A percentile compares a stretch with the other conserved stretches of the same genome.
phyloP scores from a whole-genome alignment of 2,797 vertebrate genomes.

The Pelobates cultripes region DNA sequence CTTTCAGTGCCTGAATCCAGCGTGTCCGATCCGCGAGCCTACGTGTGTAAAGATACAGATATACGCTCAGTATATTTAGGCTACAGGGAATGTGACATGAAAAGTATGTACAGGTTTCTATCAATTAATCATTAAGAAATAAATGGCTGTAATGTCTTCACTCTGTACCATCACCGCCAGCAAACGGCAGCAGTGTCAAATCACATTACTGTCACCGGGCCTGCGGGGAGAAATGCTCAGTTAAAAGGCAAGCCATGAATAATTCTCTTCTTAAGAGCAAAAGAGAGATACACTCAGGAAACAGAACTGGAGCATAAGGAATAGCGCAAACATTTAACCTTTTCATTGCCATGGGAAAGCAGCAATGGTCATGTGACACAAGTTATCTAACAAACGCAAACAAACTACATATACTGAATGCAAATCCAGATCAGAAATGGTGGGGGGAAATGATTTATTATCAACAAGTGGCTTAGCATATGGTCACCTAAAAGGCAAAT shows the following conservation, averaged over 20 bases:
- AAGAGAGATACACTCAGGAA: neutral
- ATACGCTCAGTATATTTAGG: neutral
- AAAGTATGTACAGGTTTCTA: neutral
- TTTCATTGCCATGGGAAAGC: too few relatives aligned
- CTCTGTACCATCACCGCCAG: too few relatives aligned
- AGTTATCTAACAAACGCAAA: too few relatives aligned
- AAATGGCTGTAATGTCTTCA: neutral
- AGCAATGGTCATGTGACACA: too few relatives aligned
- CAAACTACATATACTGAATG: too few relatives aligned
- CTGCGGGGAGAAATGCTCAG: neutral
- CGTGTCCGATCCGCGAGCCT: conserved; percentile 81
- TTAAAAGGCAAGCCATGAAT: neutral
- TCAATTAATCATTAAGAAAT: neutral
- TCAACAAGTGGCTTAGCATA: too few relatives aligned
- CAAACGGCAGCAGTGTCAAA: neutral
- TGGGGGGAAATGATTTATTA: too few relatives aligned
- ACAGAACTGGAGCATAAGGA: neutral
- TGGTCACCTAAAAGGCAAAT: too few relatives aligned
- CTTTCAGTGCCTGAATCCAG: conserved; percentile 77
- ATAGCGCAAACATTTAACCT: too few relatives aligned
- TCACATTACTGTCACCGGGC: neutral
- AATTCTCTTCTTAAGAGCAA: neutral
- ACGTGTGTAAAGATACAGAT: neutral
- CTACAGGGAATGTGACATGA: too few relatives aligned
- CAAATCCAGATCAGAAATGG: too few relatives aligned